Conservation (phyloP, 2,888 invertebrate genomes). For the Scaptomyza parva region DNA sequence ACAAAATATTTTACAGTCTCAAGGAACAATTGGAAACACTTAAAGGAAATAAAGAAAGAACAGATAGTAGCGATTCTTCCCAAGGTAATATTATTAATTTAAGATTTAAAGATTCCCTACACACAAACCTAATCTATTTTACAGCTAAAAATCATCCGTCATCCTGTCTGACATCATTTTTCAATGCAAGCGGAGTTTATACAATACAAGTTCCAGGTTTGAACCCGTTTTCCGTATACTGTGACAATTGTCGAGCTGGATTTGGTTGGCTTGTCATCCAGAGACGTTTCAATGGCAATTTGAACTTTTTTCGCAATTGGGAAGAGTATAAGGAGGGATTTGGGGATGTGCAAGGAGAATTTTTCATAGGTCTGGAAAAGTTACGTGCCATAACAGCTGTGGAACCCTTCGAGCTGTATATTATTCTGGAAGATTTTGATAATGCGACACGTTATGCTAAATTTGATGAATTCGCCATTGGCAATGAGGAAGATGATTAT, state of each 20-base stretch:
- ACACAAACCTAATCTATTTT: too few relatives aligned
- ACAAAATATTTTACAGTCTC: slow-evolving; percentile 26
- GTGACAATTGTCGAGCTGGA: slow-evolving; percentile 55
- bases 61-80: too few relatives aligned
- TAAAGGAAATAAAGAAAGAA: neutral
- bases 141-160: slow-evolving; percentile 23
- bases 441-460: slow-evolving; percentile 86
- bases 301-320: slow-evolving; percentile 89
- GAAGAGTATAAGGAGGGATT: slow-evolving; percentile 89
- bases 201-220: slow-evolving; percentile 80
- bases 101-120: too few relatives aligned
- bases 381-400: slow-evolving; percentile 85
- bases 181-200: slow-evolving; percentile 29
- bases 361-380: slow-evolving; percentile 90
- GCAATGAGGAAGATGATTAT: slow-evolving; percentile 88
- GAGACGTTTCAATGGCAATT: slow-evolving; percentile 88
- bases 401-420: slow-evolving; percentile 86
- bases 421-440: slow-evolving; percentile 88
- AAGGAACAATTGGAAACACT: slow-evolving; percentile 26
- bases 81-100: slow-evolving; percentile 1
- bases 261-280: slow-evolving; percentile 90
- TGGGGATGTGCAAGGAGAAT: slow-evolving; percentile 89
- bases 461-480: slow-evolving; percentile 88
- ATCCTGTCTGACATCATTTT: slow-evolving; percentile 47
- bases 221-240: slow-evolving; percentile 47